Evolutionary conservation across 2,113 vertebrate genomes (phyloP), one percentile per base, ranked within the genome.

Genomic region (Turdus rufiventris): DNA sequence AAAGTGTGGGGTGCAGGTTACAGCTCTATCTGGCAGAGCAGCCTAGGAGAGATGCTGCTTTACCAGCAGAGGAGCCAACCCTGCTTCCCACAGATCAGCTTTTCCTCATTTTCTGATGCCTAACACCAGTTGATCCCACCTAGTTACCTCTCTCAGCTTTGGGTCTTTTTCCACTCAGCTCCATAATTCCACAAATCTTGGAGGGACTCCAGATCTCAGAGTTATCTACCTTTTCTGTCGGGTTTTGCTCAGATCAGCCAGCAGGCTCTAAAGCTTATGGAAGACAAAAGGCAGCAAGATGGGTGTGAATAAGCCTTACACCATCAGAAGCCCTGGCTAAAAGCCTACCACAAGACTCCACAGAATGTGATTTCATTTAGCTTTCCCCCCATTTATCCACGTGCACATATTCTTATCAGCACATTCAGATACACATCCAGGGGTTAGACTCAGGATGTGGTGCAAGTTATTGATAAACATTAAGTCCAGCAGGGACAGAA

Each of bases 231-330:
- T 71, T 89, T 95, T 47, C 89, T 93, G 57, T 56, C 80, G 86
- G 67, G 67, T 50, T 96, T 85, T 86, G 86, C 47, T 91, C 75
- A 61, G 54, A 66, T 61, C 79, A 89, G 68, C 61, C 70, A 84
- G 81, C 8, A 18, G 36, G 73, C 73, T 92, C 89, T 92, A 85
- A 78, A 81, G 51, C 87, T 91, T 67, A 72, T 9, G 76, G 72
- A 93, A 96, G 79, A 92, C 85, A 80, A 90, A 90, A 96, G 60
- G 40, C 85, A 88, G 79, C 42, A 51, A 62, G 45, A 57, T 76
- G 68, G 71, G 38, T 26, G 38, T 26, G 57, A 70, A 70, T 56
- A 88, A 90, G 63, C 26, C 56, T 80, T 33, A 18, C 33, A 60
- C 66, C 54, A 34, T 50, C 19, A 73, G 61, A n/a, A 94, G 25